Percentiles rank a stretch among this genome's conserved stretches.
phyloP scores from a whole-genome alignment of 2,888 invertebrate species.

The Tipula helvola region DNA sequence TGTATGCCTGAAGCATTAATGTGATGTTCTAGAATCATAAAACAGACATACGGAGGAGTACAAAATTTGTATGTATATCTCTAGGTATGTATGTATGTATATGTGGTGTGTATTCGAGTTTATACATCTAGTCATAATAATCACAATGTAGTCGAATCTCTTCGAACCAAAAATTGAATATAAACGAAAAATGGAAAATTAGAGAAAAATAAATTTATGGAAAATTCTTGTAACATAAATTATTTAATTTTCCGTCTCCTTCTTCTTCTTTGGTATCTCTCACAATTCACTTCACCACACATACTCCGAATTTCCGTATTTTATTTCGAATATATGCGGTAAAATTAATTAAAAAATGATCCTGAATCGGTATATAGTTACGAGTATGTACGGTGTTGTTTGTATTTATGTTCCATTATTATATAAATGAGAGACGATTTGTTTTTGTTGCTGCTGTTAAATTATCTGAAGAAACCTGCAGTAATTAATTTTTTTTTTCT shows the following conservation, averaged over 20 bases:
- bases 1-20: not conserved
- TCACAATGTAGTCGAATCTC: not conserved
- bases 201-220: not conserved
- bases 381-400: not conserved
- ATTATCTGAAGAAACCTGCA: constrained; percentile 4
- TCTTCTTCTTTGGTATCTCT: not conserved
- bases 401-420: not conserved
- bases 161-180: not conserved
- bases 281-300: not conserved
- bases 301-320: not conserved
- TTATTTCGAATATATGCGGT: not conserved
- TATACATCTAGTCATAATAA: not conserved
- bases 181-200: not conserved
- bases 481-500: not conserved
- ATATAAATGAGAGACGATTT: not conserved
- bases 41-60: not conserved
- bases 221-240: not conserved
- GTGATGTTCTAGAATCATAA: not conserved
- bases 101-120: not conserved
- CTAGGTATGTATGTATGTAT: not conserved
- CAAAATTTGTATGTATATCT: not conserved
- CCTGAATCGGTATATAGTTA: not conserved
- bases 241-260: not conserved
- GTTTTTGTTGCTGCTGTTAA: not conserved
- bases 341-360: not conserved